phyloP scores from a whole-genome alignment of 2,888 invertebrate genomes.

The Zygaena filipendulae region DNA sequence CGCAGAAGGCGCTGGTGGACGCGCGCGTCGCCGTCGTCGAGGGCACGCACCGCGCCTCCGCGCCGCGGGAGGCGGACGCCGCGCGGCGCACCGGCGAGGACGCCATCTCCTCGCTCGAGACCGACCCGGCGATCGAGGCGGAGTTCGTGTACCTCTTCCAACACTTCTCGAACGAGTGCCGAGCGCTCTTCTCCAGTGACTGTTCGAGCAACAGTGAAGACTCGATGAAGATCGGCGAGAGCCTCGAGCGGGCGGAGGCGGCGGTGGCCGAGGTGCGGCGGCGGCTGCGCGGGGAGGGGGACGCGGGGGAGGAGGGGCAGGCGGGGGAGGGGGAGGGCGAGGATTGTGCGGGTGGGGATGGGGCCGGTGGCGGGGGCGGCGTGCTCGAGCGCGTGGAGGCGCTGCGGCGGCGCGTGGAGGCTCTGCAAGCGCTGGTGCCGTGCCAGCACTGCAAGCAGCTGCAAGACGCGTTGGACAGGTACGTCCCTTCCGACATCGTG shows the following conservation, averaged over 20 bases:
- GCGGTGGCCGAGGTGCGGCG: slow-evolving; percentile 50
- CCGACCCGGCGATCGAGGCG: slow-evolving; percentile 70
- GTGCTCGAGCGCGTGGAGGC: slow-evolving; percentile 46
- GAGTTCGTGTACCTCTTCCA: slow-evolving; percentile 76
- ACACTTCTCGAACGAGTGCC: slow-evolving; percentile 72
- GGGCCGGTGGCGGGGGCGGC: slow-evolving; percentile 15
- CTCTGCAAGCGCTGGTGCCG: slow-evolving; percentile 57
- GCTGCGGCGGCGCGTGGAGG: slow-evolving; percentile 55
- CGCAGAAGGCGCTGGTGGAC: slow-evolving; percentile 80
- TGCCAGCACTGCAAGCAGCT: slow-evolving; percentile 65
- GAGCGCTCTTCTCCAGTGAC: slow-evolving; percentile 67
- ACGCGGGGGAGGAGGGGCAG: slow-evolving; percentile 19
- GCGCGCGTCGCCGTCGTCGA: slow-evolving; percentile 77
- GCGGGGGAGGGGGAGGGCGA: slow-evolving; percentile 8
- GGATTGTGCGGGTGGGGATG: slow-evolving; percentile 3
- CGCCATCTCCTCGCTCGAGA: slow-evolving; percentile 56
- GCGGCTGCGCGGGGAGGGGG: slow-evolving; percentile 29
- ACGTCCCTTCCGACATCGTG: slow-evolving; percentile 7
- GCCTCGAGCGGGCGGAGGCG: slow-evolving; percentile 60
- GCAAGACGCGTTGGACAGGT: slow-evolving; percentile 66
- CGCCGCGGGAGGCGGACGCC: slow-evolving; percentile 23
- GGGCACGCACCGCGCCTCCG: slow-evolving; percentile 58
- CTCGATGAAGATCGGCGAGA: slow-evolving; percentile 65
- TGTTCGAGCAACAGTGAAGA: slow-evolving; percentile 67
- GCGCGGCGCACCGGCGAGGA: slow-evolving; percentile 35